Percentiles rank a stretch among this genome's conserved stretches.
Evolutionary conservation across 30 jellyfish, hydroid and myxozoan genomes (phyloP).

Genomic region (Hydractinia echinata): DNA sequence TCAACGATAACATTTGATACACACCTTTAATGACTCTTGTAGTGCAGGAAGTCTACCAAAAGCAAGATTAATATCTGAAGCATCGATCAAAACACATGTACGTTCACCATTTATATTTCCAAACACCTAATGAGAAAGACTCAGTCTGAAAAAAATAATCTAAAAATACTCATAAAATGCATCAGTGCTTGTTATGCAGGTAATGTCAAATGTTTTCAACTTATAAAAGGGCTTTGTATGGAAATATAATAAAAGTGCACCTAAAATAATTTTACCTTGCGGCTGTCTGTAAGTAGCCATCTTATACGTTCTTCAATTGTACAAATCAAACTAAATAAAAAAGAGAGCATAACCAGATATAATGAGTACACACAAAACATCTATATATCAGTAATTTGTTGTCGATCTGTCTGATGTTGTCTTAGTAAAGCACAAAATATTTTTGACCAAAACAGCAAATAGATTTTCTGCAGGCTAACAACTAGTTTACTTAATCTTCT

Average conservation of each 20-base stretch:
- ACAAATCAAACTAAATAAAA: conserved; percentile 35
- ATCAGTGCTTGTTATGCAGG: too few species aligned
- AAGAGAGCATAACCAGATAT: background rate
- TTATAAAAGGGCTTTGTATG: background rate
- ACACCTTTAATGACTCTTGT: conserved; percentile 57
- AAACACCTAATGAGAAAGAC: conserved; percentile 42
- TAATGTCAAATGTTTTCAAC: background rate
- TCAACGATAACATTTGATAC: background rate
- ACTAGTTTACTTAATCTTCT: too few species aligned
- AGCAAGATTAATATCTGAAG: conserved; percentile 62
- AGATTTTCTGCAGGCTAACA: too few species aligned
- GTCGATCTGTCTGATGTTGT: too few species aligned
- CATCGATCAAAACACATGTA: conserved; percentile 64
- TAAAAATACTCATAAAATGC: background rate
- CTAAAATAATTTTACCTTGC: conserved; percentile 46
- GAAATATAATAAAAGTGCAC: too few species aligned
- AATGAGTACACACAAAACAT: too few species aligned
- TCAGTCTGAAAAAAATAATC: background rate
- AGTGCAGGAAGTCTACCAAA: conserved; percentile 51
- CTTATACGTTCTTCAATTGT: conserved; percentile 60
- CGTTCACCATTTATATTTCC: conserved; percentile 59
- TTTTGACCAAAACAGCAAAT: too few species aligned
- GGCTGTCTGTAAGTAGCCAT: conserved; percentile 67
- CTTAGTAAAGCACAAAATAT: too few species aligned
- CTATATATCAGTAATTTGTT: too few species aligned